Conservation (phyloP, 2,113 vertebrate species). For the Callithrix jacchus region DNA sequence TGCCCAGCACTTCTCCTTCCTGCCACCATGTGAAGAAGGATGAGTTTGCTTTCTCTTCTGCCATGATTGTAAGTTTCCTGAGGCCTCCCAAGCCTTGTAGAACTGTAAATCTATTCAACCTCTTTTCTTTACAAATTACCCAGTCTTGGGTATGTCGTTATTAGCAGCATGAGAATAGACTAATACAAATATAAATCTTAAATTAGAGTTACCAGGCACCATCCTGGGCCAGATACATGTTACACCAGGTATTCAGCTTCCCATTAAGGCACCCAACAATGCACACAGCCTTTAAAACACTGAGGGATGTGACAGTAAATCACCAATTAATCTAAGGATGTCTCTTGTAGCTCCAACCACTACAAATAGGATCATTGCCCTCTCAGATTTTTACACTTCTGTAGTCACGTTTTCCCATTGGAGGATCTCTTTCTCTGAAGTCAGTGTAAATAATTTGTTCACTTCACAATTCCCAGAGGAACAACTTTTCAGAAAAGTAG, state of each 20-base stretch:
- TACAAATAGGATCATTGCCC: not conserved
- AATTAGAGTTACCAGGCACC: not conserved
- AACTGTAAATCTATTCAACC: too few species aligned
- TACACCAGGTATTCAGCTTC: not conserved
- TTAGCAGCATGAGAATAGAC: too few species aligned
- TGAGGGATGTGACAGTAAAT: not conserved
- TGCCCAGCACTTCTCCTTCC: too few species aligned
- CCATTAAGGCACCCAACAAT: not conserved
- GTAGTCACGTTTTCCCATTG: not conserved
- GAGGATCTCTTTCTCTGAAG: slow-evolving; percentile 1
- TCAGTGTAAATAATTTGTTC: not conserved
- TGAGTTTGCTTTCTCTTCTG: too few species aligned
- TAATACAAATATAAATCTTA: not conserved
- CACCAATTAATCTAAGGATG: not conserved
- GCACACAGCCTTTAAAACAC: not conserved
- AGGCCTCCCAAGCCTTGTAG: too few species aligned
- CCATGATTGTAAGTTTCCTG: too few species aligned
- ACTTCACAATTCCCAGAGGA: slow-evolving; percentile 36
- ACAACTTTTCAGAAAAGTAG: not conserved
- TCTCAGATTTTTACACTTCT: not conserved
- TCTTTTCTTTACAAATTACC: too few species aligned
- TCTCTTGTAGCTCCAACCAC: not conserved
- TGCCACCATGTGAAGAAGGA: too few species aligned
- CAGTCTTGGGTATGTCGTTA: too few species aligned
- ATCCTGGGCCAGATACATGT: not conserved